Evolutionary conservation across 2,113 vertebrate species (phyloP).

Genomic region (Nycticorax nycticorax): DNA sequence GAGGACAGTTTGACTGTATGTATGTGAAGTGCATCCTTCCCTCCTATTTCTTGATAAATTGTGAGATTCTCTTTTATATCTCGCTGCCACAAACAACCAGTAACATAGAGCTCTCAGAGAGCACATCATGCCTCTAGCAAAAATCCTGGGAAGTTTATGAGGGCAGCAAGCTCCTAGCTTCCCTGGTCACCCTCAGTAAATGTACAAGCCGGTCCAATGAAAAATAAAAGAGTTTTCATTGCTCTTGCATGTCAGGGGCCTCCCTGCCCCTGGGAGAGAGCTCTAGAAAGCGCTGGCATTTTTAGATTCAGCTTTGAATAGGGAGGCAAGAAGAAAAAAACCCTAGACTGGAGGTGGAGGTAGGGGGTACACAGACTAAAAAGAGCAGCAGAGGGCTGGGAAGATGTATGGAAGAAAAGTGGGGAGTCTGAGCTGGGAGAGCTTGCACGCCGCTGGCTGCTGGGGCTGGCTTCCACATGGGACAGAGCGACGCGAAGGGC

Average conservation of each 20-base stretch:
- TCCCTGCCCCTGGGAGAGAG: rapidly evolving
- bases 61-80: background rate
- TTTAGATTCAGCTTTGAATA: background rate
- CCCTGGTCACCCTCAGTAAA: background rate
- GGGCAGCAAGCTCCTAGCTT: background rate
- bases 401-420: background rate
- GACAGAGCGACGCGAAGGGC: background rate
- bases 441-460: background rate
- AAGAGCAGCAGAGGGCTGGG: background rate
- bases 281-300: background rate
- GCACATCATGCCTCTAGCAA: background rate
- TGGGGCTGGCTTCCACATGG: background rate
- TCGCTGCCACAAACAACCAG: background rate
- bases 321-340: background rate
- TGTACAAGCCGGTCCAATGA: background rate
- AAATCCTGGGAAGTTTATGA: background rate
- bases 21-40: background rate
- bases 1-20: background rate
- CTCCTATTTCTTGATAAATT: background rate
- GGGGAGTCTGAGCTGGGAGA: background rate
- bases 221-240: background rate
- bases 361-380: background rate
- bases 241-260: background rate
- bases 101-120: background rate
- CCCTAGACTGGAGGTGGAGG: background rate